These are phyloP conservation scores for Fratercula arctica DNA, from an alignment of 2,797 vertebrate species.

Conservation along the genomic window DNA sequence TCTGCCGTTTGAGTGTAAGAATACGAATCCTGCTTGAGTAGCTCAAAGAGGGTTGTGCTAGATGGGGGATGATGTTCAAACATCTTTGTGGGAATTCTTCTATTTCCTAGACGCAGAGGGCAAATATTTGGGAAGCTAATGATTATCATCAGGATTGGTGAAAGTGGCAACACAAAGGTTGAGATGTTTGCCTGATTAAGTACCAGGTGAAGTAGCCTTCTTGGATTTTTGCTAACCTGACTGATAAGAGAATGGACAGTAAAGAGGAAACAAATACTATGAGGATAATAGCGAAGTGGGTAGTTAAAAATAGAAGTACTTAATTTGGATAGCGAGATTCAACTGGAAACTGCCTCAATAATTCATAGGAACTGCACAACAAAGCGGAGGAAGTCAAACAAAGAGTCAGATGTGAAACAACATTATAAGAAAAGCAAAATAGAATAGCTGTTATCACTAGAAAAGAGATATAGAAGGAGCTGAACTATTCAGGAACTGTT, in stretches of 20 bases:
- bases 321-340: not conserved
- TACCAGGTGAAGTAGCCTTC: not conserved
- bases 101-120: not conserved
- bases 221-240: not conserved
- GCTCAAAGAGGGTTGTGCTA: not conserved
- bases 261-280: not conserved
- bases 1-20: not conserved
- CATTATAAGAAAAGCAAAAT: slow-evolving; percentile 13
- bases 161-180: not conserved
- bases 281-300: not conserved
- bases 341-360: slow-evolving; percentile 3
- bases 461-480: not conserved
- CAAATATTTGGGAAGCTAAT: not conserved
- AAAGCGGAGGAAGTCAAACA: slow-evolving; percentile 43
- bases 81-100: not conserved
- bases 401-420: slow-evolving; percentile 39
- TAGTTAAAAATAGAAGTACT: slow-evolving; percentile 3
- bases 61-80: not conserved
- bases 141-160: not conserved
- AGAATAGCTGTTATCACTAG: slow-evolving; percentile 5
- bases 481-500: slow-evolving; percentile 4
- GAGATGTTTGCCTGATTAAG: not conserved
- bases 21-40: not conserved
- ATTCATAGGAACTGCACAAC: slow-evolving; percentile 15
- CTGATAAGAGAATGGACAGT: not conserved